These are phyloP conservation scores for Dasypus novemcinctus DNA, from an alignment of 2,113 vertebrate species.

Conservation along the genomic window DNA sequence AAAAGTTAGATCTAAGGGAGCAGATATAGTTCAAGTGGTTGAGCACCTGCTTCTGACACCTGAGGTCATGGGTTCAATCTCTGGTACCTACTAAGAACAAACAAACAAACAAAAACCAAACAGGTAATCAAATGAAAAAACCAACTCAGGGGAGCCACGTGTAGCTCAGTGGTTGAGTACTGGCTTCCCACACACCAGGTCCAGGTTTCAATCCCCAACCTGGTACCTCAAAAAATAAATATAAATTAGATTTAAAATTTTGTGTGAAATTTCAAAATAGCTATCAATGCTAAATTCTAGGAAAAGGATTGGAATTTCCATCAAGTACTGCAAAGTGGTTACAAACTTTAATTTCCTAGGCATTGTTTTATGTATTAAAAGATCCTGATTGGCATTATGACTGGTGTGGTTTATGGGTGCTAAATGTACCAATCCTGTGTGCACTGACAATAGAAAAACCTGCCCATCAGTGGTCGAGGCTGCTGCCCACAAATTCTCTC, in stretches of 20 bases:
- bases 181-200: no score
- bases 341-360: not conserved
- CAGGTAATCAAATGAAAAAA: no score
- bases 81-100: no score
- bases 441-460: not conserved
- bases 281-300: not conserved
- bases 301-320: not conserved
- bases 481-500: not conserved
- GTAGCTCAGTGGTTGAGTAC: no score
- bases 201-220: no score
- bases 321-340: not conserved
- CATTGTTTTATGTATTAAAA: not conserved
- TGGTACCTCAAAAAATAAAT: no score
- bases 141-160: no score
- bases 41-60: no score
- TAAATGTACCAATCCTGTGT: not conserved
- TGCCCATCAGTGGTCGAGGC: not conserved
- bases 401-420: not conserved
- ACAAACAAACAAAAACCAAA: no score
- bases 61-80: no score
- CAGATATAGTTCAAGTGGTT: no score
- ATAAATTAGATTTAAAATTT: slow-evolving; percentile 22
- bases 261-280: not conserved
- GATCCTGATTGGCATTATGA: not conserved
- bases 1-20: slow-evolving; percentile 1